These are phyloP conservation scores for Anolis apletophallus DNA, from an alignment of 2,797 vertebrate genomes.

Conservation along the genomic window DNA sequence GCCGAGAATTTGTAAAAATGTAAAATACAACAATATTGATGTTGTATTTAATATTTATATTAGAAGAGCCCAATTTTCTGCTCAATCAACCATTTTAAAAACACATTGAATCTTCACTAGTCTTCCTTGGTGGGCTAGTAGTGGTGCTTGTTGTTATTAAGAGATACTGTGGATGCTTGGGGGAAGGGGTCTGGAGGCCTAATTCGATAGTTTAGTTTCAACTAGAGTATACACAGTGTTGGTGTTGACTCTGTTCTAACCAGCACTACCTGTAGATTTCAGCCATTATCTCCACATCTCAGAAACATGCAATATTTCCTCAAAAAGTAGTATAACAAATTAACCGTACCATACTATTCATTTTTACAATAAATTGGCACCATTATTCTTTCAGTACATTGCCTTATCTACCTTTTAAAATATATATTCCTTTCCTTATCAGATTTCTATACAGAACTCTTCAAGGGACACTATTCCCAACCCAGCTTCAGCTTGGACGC, in stretches of 20 bases:
- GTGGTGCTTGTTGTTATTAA: not conserved
- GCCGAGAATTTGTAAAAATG: not conserved
- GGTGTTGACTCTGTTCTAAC: no score
- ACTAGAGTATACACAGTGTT: no score
- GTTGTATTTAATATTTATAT: no score
- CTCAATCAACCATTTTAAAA: no score
- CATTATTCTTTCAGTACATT: constrained; percentile 11
- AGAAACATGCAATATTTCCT: not conserved
- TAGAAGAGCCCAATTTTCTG: no score
- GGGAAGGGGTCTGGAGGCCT: no score
- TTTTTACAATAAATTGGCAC: not conserved
- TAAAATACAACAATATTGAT: not conserved
- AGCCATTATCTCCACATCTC: not conserved
- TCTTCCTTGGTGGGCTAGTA: not conserved
- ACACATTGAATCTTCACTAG: no score
- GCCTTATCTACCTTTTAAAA: constrained; percentile 32
- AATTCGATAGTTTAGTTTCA: no score
- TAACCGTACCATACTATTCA: not conserved
- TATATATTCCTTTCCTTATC: constrained; percentile 37
- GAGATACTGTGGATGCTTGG: not conserved
- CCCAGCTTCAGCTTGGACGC: constrained; percentile 87
- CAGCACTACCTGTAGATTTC: no score
- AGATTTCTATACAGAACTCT: constrained; percentile 94
- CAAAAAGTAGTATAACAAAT: not conserved
- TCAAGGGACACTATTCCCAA: constrained; percentile 92